These are phyloP conservation scores for Watsonalla cultraria DNA, from an alignment of 2,888 invertebrate species.

Conservation along the genomic window DNA sequence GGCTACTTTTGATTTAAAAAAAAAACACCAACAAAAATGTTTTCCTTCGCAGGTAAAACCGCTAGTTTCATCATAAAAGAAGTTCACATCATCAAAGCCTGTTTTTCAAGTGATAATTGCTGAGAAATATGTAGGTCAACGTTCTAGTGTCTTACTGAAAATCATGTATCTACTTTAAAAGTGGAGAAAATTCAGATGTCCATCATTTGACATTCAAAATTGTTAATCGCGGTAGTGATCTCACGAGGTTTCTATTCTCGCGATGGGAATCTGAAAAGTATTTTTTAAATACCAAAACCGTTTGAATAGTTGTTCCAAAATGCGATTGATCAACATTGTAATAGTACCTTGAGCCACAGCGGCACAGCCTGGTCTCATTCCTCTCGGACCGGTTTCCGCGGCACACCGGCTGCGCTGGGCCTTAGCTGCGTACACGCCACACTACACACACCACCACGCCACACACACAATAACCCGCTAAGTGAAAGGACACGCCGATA, in stretches of 20 bases:
- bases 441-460: background rate
- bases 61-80: no score
- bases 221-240: no score
- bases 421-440: slow-evolving; percentile 26
- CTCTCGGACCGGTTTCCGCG: slow-evolving; percentile 66
- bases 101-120: no score
- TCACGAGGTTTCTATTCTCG: no score
- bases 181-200: background rate
- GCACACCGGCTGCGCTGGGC: slow-evolving; percentile 64
- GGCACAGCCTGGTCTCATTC: slow-evolving; percentile 67
- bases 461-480: slow-evolving; percentile 47
- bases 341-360: slow-evolving; percentile 65
- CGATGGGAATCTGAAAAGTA: background rate
- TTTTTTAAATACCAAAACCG: slow-evolving; percentile 36
- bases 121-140: no score
- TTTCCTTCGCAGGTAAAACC: no score
- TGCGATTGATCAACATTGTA: slow-evolving; percentile 74
- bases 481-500: slow-evolving; percentile 75
- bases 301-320: slow-evolving; percentile 61
- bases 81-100: no score
- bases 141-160: no score
- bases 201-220: no score
- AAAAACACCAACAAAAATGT: no score
- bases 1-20: no score
- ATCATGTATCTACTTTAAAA: no score